Conservation (phyloP, 1,140 invertebrate genomes). For the Papilio polytes region DNA sequence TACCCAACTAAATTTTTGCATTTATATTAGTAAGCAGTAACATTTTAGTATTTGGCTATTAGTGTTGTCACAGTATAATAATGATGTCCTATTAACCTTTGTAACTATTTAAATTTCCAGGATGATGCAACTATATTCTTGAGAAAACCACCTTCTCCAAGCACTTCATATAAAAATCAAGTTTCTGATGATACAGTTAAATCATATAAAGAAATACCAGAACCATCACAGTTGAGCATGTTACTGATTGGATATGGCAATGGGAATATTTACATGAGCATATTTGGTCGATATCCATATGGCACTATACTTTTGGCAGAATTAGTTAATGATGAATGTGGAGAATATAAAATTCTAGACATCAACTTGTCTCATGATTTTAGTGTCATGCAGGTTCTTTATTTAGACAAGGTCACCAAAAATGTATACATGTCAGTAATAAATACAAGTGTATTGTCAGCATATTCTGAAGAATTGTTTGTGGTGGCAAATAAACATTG, state of each 20-base stretch:
- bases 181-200: conserved; percentile 84
- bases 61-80: no score
- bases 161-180: conserved; percentile 75
- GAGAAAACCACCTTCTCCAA: conserved; percentile 76
- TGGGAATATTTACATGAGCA: conserved; percentile 89
- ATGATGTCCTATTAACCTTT: no score
- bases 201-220: conserved; percentile 86
- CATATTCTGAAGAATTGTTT: conserved; percentile 88
- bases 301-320: conserved; percentile 87
- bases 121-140: conserved; percentile 84
- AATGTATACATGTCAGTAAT: conserved; percentile 85
- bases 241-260: conserved; percentile 90
- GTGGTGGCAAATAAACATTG: conserved; percentile 89
- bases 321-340: conserved; percentile 82
- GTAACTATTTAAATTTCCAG: conserved; percentile 64
- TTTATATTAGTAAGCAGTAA: no score
- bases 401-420: conserved; percentile 81
- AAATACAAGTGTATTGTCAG: conserved; percentile 88
- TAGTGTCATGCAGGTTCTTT: conserved; percentile 84
- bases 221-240: conserved; percentile 90
- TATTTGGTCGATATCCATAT: conserved; percentile 94
- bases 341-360: conserved; percentile 85
- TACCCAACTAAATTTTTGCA: no score
- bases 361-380: conserved; percentile 86
- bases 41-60: no score